Base-by-base conservation (phyloP, 2,888 invertebrate genomes). In the Aquatica leii region DNA sequence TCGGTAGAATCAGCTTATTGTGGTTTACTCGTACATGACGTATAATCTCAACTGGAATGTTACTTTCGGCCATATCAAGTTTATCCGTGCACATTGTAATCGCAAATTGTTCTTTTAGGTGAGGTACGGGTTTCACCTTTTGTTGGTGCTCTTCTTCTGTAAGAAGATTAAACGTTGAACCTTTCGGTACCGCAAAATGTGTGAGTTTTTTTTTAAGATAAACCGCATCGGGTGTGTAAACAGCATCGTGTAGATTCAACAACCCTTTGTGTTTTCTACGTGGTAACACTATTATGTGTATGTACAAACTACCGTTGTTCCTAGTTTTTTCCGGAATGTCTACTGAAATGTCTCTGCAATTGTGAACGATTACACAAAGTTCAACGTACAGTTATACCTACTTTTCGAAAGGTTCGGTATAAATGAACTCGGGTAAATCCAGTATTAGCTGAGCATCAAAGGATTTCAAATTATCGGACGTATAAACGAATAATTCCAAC, bases 261-360 rank as follows among this genome's bases (percentile, higher is more conserved):
- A 86, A 85, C 0, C 84, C 74, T 1, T 84, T 83, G 34, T 77
- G 82, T 17, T 82, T 81, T 24, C 86, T 86, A 63, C 86, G 81
- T 53, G 90, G 86, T 14, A 89, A 85, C 34, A 93, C 76, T 50
- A 90, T 85, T 1, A 91, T 87, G 80, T 95, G 93, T 76, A 95
- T 86, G 76, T 85, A 91, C 48, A 97, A 78, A 4, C 92, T 91
- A 0, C 97, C 97, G 85, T 97, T 97, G 60, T 89, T 87, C 11
- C 92, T 85, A 0, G 92, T 93, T 78, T 87, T 87, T 17, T 82
- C 80, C 2, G 95, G 93, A 68, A 97, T 83, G 67, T 87, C 85
- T 55, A 97, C 79, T 55, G 83, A 84, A 20, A 94, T 76, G 51
- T 86, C 85, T 73, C 94, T 94, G 77, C 43, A 82, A 81, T 72